Percentiles rank a stretch among this genome's conserved stretches.
phyloP scores from a whole-genome alignment of 92 coral and sea anemone genomes.

The Epizoanthus rinbou region DNA sequence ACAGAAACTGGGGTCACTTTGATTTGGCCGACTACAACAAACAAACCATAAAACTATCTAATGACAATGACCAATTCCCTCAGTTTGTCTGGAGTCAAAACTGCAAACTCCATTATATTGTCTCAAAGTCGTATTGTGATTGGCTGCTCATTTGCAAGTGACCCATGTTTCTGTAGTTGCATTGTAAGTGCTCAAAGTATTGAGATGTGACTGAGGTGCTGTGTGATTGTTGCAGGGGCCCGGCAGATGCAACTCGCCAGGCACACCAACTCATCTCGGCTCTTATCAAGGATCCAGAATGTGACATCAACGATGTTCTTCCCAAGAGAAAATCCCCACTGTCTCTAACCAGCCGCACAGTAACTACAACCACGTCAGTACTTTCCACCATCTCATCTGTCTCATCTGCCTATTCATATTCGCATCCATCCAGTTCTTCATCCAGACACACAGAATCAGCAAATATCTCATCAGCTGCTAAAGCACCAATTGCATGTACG shows the following conservation, averaged over 20 bases:
- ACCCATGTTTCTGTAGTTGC: too few relatives aligned
- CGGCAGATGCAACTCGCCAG: constrained; percentile 98
- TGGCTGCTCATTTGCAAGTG: too few relatives aligned
- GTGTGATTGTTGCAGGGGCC: constrained; percentile 71
- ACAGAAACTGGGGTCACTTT: too few relatives aligned
- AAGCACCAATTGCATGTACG: constrained; percentile 49
- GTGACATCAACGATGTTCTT: constrained; percentile 95
- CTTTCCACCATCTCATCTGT: constrained; percentile 68
- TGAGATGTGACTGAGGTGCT: not conserved
- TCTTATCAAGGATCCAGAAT: constrained; percentile 96
- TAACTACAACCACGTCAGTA: constrained; percentile 52
- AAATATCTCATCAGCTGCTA: constrained; percentile 49
- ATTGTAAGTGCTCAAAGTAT: too few relatives aligned
- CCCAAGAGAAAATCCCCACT: constrained; percentile 87
- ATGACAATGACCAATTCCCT: too few relatives aligned
- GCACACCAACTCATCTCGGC: constrained; percentile 97
- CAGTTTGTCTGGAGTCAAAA: too few relatives aligned
- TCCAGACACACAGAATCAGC: constrained; percentile 47
- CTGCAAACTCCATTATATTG: too few relatives aligned
- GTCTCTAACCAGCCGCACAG: constrained; percentile 63
- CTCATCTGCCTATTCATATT: constrained; percentile 46
- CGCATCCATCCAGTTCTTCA: constrained; percentile 59
- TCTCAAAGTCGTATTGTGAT: too few relatives aligned
- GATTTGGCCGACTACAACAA: too few relatives aligned
- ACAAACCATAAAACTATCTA: too few relatives aligned